Evolutionary conservation across 2,113 vertebrate species (phyloP).

Genomic region (Mesocricetus auratus): DNA sequence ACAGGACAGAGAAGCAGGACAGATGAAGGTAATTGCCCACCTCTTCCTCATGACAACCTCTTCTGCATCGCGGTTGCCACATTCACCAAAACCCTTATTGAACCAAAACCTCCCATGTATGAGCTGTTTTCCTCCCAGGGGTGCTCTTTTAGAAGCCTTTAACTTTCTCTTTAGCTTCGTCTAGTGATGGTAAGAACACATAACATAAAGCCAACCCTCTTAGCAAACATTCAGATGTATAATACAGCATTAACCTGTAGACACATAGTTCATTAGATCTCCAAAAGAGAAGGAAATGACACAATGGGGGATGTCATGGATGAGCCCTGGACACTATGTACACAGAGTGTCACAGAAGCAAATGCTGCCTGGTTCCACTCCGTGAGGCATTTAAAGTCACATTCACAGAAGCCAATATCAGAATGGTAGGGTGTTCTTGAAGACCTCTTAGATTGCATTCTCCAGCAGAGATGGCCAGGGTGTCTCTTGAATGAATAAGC

Average conservation of each 20-base stretch:
- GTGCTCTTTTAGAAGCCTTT: not conserved
- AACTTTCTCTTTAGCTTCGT: not conserved
- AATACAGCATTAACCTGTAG: not conserved
- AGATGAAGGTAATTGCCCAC: not conserved
- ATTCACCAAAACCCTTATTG: not conserved
- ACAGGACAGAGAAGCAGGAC: not conserved
- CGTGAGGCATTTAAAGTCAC: not conserved
- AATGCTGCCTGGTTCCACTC: not conserved
- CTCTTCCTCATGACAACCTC: not conserved
- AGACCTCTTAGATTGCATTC: not conserved
- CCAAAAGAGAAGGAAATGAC: not conserved
- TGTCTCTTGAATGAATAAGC: not conserved
- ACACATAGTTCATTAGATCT: not conserved
- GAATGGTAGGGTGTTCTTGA: not conserved
- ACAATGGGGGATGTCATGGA: not conserved
- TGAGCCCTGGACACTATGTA: not conserved
- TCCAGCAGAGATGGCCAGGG: not conserved
- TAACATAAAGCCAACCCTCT: not conserved
- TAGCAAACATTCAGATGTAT: not conserved
- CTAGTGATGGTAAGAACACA: not conserved
- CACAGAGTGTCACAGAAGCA: not conserved
- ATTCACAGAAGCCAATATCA: not conserved
- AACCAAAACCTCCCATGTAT: not conserved
- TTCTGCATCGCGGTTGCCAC: fast-evolving
- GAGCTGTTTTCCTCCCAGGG: not conserved